phyloP scores from a whole-genome alignment of 2,797 vertebrate genomes.

The Etheostoma nigrum region DNA sequence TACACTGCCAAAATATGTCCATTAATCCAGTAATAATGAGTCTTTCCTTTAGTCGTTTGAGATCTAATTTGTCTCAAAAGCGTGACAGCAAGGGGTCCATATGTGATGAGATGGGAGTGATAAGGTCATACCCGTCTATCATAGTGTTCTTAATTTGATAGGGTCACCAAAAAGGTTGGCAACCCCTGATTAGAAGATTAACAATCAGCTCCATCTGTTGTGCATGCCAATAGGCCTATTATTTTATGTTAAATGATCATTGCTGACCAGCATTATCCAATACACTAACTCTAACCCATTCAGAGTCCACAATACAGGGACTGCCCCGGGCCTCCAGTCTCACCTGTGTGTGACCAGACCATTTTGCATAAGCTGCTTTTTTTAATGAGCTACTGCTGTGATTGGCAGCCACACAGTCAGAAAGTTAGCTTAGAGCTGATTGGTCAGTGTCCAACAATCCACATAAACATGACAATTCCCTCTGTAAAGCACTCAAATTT shows the following conservation, averaged over 20 bases:
- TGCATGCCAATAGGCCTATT: neutral
- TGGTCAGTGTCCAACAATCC: slow-evolving; percentile 47
- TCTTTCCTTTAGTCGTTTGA: slow-evolving; percentile 14
- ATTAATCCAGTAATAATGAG: slow-evolving; percentile 16
- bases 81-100: too few relatives aligned
- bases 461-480: slow-evolving; percentile 6
- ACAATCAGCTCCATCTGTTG: neutral
- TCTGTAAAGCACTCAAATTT: slow-evolving; percentile 29
- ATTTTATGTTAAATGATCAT: neutral
- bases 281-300: neutral
- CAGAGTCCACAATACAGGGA: slow-evolving; percentile 18
- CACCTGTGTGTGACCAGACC: slow-evolving; percentile 53
- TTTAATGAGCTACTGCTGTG: slow-evolving; percentile 42
- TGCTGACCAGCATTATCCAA: neutral
- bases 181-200: neutral
- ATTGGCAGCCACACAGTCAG: slow-evolving; percentile 44
- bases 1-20: slow-evolving; percentile 25
- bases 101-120: too few relatives aligned
- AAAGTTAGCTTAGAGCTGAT: slow-evolving; percentile 31
- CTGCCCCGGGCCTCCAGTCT: slow-evolving; percentile 30
- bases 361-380: slow-evolving; percentile 41
- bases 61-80: slow-evolving; percentile 25
- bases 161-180: neutral
- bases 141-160: neutral
- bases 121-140: neutral